Base-by-base conservation (phyloP, 2,113 vertebrate species). In the Tautogolabrus adspersus region DNA sequence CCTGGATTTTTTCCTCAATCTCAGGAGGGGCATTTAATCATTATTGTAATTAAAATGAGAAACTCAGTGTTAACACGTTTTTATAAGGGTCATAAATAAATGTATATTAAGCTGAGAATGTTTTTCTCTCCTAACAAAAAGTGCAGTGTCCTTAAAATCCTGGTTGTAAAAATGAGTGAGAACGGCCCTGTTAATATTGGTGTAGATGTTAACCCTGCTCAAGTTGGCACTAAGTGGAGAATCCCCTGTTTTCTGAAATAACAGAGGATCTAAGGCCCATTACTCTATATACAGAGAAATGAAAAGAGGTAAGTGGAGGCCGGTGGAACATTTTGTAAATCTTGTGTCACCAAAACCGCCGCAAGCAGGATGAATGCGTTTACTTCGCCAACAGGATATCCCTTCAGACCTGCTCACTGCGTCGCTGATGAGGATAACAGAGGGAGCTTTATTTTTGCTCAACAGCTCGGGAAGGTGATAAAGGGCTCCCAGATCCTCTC, bases 371-470 rank as follows among this genome's bases (percentile, higher is more conserved):
- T 98, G 96, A 99, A 98, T 97, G 96, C 93, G 93, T 94, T 95
- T 93, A 95, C 95, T 95, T 96, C 94, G 96, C 96, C 95, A 90
- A 95, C 96, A 98, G 96, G 96, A 98, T 97, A 96, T 97, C 96
- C 96, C 96, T 93, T 96, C 95, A 96, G 96, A 96, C 95, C 89
- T 89, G 94, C 90, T 96, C 95, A 91, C 96, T 95, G 95, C 93
- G 94, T 96, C 94, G 88, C 93, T 97, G 96, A 98, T 97, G 97
- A 97, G 96, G 95, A 97, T 97, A 98, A 96, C 97, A 99, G 97
- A 97, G 91, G 89, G 92, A 88, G 92, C 94, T 94, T 96, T 96
- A 95, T 95, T 95, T 95, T 96, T 96, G 93, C 95, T 96, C 95
- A 95, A 95, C 95, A 94, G 96, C 88, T 95, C 92, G 90, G 94